Conservation (phyloP, 2,888 invertebrate genomes). For the Deilephila elpenor region DNA sequence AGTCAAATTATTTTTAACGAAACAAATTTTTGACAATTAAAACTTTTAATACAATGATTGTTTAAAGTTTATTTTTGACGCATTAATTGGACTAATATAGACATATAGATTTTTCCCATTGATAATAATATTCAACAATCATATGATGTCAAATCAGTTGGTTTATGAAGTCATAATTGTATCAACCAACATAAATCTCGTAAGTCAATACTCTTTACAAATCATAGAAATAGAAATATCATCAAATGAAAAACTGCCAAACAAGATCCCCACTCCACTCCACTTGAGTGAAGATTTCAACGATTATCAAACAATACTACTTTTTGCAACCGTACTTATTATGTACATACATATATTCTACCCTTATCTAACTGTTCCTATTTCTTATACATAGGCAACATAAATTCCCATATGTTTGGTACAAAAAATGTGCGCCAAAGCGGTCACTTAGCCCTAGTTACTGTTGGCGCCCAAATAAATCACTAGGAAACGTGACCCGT, state of each 20-base stretch:
- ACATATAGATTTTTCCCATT: too few species aligned
- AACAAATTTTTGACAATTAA: background rate
- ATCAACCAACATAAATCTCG: too few species aligned
- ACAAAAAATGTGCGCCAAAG: conserved; percentile 12
- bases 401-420: background rate
- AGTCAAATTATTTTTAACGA: conserved; percentile 2
- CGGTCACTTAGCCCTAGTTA: conserved; percentile 10
- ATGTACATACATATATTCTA: background rate
- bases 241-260: too few species aligned
- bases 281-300: too few species aligned
- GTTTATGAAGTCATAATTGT: too few species aligned
- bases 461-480: conserved; percentile 15
- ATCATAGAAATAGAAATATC: too few species aligned
- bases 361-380: background rate
- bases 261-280: too few species aligned
- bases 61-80: background rate
- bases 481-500: conserved; percentile 24
- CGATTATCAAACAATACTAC: too few species aligned
- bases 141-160: too few species aligned
- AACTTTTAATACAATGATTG: background rate
- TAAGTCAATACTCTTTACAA: too few species aligned
- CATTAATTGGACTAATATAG: conserved; percentile 1
- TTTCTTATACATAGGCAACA: background rate
- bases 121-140: background rate
- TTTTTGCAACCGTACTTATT: too few species aligned